Evolutionary conservation across 1,140 invertebrate species (phyloP).

Genomic region (Psilanteris sp.): DNA sequence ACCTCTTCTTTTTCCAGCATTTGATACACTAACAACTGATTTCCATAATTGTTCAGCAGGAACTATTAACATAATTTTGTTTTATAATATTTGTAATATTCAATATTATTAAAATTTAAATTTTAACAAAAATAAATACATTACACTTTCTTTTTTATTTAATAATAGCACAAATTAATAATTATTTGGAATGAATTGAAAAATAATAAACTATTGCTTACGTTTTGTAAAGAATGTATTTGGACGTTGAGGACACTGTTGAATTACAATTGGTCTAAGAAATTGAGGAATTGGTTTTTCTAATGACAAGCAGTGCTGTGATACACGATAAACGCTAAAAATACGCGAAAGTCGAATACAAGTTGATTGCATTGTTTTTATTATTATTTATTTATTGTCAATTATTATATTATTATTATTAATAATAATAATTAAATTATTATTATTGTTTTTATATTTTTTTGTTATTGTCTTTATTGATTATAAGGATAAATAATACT

Average conservation of each 20-base stretch:
- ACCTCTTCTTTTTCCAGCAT: conserved; percentile 96
- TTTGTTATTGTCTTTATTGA: too few species aligned
- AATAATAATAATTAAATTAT: too few species aligned
- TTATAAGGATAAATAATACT: too few species aligned
- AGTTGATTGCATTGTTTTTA: too few species aligned
- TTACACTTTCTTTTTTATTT: neutral
- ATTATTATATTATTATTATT: too few species aligned
- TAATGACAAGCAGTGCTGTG: too few species aligned
- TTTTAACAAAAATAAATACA: neutral
- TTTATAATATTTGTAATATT: too few species aligned
- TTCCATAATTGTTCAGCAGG: conserved; percentile 89
- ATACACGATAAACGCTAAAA: too few species aligned
- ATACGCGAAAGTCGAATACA: too few species aligned
- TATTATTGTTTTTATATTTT: too few species aligned
- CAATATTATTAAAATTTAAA: neutral
- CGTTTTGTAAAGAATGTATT: conserved; percentile 25
- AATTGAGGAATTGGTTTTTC: neutral
- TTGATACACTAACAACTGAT: conserved; percentile 95
- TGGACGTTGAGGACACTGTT: conserved; percentile 15
- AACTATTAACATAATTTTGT: too few species aligned
- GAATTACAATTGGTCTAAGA: neutral
- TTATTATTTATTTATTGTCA: too few species aligned
- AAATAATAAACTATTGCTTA: conserved; percentile 5
- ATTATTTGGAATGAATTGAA: neutral
- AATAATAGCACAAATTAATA: neutral